These are phyloP conservation scores for Lepisosteus osseus DNA, from an alignment of 2,113 vertebrate species.

Conservation along the genomic window DNA sequence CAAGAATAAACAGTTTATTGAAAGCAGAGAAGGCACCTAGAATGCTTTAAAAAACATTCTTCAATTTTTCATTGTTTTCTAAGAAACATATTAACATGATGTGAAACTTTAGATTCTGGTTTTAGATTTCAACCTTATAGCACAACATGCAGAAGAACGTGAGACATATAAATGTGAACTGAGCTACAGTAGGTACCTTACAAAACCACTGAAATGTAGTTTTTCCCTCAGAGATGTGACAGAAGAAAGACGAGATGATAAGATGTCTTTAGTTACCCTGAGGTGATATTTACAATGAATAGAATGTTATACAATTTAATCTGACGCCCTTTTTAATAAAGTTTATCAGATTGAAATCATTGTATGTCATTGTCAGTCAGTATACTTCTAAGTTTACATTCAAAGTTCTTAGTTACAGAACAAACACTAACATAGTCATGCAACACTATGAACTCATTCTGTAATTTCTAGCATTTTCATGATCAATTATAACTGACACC, in stretches of 20 bases:
- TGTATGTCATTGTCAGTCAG: too few relatives aligned
- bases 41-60: too few relatives aligned
- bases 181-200: neutral
- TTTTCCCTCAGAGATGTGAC: neutral
- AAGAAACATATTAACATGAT: neutral
- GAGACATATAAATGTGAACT: neutral
- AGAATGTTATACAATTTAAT: neutral
- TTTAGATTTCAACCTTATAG: neutral
- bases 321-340: neutral
- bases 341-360: neutral
- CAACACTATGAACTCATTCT: neutral
- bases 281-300: neutral
- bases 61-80: neutral
- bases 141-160: neutral
- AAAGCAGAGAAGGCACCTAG: neutral
- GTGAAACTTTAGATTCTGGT: neutral
- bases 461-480: neutral
- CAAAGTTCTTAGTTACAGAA: too few relatives aligned
- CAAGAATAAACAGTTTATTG: neutral
- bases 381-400: too few relatives aligned
- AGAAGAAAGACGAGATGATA: neutral
- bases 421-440: neutral
- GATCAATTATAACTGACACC: conserved; percentile 4
- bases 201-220: neutral
- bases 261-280: too few relatives aligned